A percentile compares a stretch with the other conserved stretches of the same genome.
phyloP scores from a whole-genome alignment of 2,888 invertebrate species.

The Ectemnius cavifrons region DNA sequence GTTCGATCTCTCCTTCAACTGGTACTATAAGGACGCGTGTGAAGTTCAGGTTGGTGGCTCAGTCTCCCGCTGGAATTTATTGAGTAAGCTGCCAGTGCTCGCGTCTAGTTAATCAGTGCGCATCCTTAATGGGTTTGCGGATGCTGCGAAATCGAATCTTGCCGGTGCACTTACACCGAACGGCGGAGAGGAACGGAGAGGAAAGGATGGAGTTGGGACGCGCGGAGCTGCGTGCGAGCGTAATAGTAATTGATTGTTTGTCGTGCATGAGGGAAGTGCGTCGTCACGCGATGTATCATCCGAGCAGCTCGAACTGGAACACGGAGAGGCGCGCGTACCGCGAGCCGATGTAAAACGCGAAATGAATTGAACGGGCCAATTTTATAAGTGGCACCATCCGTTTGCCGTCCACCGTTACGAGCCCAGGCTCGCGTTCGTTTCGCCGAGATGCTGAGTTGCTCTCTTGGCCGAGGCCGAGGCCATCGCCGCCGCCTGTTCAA shows the following conservation, averaged over 20 bases:
- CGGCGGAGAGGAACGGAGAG: background rate
- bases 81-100: background rate
- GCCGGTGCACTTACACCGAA: background rate
- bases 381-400: conserved; percentile 21
- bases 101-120: conserved; percentile 19
- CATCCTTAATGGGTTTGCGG: conserved; percentile 30
- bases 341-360: background rate
- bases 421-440: background rate
- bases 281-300: conserved; percentile 42
- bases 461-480: too few relatives aligned
- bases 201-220: background rate
- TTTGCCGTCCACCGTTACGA: conserved; percentile 11
- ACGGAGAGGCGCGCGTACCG: conserved; percentile 7
- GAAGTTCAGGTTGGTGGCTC: too few relatives aligned
- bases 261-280: conserved; percentile 22
- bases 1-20: too few relatives aligned
- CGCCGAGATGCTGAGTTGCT: background rate
- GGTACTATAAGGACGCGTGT: too few relatives aligned
- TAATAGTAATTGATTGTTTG: conserved; percentile 42
- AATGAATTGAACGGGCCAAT: conserved; percentile 41
- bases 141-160: conserved; percentile 32
- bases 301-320: conserved; percentile 27
- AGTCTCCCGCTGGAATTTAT: too few relatives aligned
- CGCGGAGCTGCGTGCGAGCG: conserved; percentile 11
- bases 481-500: background rate